Conservation (phyloP, 2,113 vertebrate genomes). For the Machaerirhynchus nigripectus region DNA sequence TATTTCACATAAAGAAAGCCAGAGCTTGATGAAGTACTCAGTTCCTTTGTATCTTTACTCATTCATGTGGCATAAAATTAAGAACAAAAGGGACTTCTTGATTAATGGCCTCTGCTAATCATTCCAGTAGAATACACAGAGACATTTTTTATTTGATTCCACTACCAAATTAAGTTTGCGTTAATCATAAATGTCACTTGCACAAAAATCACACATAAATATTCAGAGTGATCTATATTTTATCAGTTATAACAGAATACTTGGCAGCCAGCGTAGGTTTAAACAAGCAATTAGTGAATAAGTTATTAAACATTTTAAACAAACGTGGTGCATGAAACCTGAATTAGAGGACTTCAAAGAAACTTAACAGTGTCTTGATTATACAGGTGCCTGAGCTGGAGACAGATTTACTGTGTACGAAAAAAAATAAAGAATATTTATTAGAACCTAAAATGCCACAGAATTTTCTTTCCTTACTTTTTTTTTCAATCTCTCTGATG, state of each 20-base stretch:
- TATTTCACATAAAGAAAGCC: constrained; percentile 28
- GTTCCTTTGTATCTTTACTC: constrained; percentile 40
- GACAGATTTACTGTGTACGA: constrained; percentile 12
- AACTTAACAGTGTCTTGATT: constrained; percentile 60
- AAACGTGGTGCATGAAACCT: constrained; percentile 57
- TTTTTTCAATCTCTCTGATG: background rate
- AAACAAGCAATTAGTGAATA: constrained; percentile 72
- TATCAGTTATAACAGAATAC: constrained; percentile 67
- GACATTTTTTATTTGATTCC: constrained; percentile 65
- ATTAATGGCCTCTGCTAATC: constrained; percentile 71
- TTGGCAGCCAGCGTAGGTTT: constrained; percentile 61
- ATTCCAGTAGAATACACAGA: constrained; percentile 61
- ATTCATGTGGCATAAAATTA: constrained; percentile 61
- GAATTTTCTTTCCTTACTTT: background rate
- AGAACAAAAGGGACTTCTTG: constrained; percentile 63
- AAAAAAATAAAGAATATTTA: background rate
- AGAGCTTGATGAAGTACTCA: constrained; percentile 33
- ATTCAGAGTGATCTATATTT: constrained; percentile 72
- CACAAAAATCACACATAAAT: constrained; percentile 64
- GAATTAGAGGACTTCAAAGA: constrained; percentile 67
- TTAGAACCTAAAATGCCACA: background rate
- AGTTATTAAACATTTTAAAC: constrained; percentile 73
- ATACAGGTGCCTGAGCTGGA: constrained; percentile 46
- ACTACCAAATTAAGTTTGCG: constrained; percentile 68
- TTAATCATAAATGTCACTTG: constrained; percentile 71